phyloP scores from a whole-genome alignment of 2,113 vertebrate genomes.

The Epinephelus fuscoguttatus region DNA sequence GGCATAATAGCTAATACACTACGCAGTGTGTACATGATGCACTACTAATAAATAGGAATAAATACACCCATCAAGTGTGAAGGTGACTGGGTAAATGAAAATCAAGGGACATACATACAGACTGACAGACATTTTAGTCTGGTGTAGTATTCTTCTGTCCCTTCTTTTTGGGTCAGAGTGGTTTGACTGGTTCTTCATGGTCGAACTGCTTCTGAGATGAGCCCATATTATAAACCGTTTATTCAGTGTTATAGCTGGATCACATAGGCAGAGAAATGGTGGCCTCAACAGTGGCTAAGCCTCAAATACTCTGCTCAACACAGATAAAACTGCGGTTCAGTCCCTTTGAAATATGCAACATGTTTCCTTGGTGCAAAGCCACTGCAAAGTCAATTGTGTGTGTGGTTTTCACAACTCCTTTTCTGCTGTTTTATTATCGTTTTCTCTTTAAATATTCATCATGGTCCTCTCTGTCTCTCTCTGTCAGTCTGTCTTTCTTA shows the following conservation, averaged over 20 bases:
- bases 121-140: too few species aligned
- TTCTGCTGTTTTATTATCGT: constrained; percentile 2
- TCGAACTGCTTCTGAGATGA: neutral
- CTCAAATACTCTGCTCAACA: neutral
- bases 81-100: too few species aligned
- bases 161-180: neutral
- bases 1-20: too few species aligned
- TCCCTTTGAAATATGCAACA: constrained; percentile 35
- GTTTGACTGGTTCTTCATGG: neutral
- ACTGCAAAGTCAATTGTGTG: constrained; percentile 7
- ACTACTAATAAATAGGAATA: too few species aligned
- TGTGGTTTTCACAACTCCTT: neutral
- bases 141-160: neutral
- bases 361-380: constrained; percentile 32
- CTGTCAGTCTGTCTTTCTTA: neutral
- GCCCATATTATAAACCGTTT: neutral
- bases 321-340: constrained; percentile 15
- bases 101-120: too few species aligned
- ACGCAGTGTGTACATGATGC: too few species aligned
- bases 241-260: neutral
- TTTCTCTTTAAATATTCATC: constrained; percentile 13
- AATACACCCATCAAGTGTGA: too few species aligned
- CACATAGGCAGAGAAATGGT: neutral
- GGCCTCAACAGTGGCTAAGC: neutral
- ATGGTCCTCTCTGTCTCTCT: neutral